Percentiles rank a stretch among this genome's conserved stretches.
phyloP scores from a whole-genome alignment of 2,113 vertebrate species.

The Garra rufa region DNA sequence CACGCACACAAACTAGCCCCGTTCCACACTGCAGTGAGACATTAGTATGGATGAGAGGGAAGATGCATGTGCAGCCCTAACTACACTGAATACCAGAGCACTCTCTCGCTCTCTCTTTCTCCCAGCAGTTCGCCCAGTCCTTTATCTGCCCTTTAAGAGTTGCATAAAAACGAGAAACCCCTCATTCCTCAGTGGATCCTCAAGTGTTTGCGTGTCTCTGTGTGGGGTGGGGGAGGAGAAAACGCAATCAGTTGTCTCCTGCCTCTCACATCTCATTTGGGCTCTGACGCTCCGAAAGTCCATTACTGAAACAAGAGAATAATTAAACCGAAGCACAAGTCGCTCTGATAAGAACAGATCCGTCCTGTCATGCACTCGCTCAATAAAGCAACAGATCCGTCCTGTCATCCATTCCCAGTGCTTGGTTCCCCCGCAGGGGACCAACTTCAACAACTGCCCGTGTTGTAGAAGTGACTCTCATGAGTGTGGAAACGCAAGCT shows the following conservation, averaged over 20 bases:
- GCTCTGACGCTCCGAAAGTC: constrained; percentile 51
- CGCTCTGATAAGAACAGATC: constrained; percentile 52
- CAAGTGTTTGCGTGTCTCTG: constrained; percentile 11
- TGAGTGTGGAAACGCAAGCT: constrained; percentile 13
- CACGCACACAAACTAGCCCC: constrained; percentile 2
- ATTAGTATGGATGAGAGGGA: constrained; percentile 54
- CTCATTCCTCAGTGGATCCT: background rate
- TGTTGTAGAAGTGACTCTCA: constrained; percentile 1
- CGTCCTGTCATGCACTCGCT: constrained; percentile 32
- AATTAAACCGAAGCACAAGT: constrained; percentile 57
- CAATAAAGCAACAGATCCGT: constrained; percentile 12
- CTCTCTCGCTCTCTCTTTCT: constrained; percentile 7
- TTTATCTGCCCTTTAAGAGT: constrained; percentile 40
- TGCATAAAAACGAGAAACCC: constrained; percentile 20
- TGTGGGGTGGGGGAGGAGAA: constrained; percentile 17
- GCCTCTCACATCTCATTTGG: constrained; percentile 59
- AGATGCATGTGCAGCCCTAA: constrained; percentile 24
- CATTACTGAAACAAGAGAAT: constrained; percentile 59
- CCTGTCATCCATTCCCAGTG: constrained; percentile 5
- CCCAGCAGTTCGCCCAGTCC: constrained; percentile 4
- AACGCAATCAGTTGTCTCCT: constrained; percentile 58
- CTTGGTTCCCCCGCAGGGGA: background rate
- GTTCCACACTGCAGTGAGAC: constrained; percentile 36
- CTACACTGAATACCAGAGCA: constrained; percentile 36
- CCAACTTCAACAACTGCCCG: background rate